Evolutionary conservation across 2,888 invertebrate genomes (phyloP).

Genomic region (Lepas anatifera): DNA sequence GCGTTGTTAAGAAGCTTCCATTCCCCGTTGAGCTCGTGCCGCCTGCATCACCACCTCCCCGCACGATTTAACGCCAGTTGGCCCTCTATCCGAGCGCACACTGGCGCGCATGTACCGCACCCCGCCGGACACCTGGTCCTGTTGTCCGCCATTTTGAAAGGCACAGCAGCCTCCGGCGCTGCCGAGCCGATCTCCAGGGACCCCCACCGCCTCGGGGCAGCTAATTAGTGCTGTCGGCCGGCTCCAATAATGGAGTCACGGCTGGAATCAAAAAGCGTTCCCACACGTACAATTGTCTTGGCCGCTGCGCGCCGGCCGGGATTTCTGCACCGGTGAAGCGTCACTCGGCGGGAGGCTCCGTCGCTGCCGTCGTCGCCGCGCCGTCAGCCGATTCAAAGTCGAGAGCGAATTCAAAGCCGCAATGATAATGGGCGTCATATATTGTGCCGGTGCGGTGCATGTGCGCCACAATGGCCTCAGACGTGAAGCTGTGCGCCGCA

Average conservation of each 20-base stretch:
- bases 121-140: not conserved
- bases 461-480: not conserved
- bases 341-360: no score
- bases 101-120: not conserved
- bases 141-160: not conserved
- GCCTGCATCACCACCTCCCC: no score
- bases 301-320: not conserved
- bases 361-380: no score
- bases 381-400: not conserved
- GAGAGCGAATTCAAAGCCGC: conserved; percentile 7
- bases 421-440: conserved; percentile 5
- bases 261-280: conserved; percentile 4
- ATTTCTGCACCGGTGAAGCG: not conserved
- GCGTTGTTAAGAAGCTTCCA: no score
- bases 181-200: no score
- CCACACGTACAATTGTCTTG: conserved; percentile 5
- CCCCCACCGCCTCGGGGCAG: not conserved
- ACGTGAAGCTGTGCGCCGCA: no score
- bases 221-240: conserved; percentile 5
- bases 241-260: not conserved
- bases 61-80: no score
- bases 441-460: not conserved
- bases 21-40: no score
- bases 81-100: no score
- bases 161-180: not conserved